Conservation (phyloP, 2,797 vertebrate species). For the Premnoplex brunnescens region DNA sequence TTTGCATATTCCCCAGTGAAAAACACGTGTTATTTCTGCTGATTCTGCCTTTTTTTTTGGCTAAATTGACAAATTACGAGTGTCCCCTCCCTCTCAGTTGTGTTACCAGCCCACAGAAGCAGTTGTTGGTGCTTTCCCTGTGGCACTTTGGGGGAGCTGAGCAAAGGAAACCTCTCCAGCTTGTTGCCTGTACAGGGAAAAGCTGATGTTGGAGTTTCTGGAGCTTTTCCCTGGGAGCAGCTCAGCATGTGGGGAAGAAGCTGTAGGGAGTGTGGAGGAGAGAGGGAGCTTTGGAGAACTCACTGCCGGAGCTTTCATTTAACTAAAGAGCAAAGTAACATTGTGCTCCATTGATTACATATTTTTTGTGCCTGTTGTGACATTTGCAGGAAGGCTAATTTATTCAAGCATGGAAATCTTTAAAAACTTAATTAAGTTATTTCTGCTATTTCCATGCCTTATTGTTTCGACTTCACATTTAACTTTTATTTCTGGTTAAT, state of each 20-base stretch:
- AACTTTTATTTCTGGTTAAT: slow-evolving; percentile 77
- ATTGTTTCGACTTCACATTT: slow-evolving; percentile 80
- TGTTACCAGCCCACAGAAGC: background rate
- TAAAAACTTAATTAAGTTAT: slow-evolving; percentile 87
- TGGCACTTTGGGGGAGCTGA: background rate
- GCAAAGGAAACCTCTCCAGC: background rate
- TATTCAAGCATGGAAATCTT: slow-evolving; percentile 85
- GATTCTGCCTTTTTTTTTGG: background rate
- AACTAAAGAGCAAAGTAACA: slow-evolving; percentile 72
- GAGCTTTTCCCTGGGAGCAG: background rate
- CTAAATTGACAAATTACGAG: background rate
- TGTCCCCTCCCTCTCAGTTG: background rate
- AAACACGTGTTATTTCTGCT: background rate
- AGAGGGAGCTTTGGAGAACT: background rate
- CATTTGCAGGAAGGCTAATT: slow-evolving; percentile 83
- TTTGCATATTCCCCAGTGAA: background rate
- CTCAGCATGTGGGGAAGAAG: background rate
- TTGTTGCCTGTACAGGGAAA: background rate
- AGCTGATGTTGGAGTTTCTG: background rate
- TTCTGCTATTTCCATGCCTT: slow-evolving; percentile 80
- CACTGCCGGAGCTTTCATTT: slow-evolving; percentile 57
- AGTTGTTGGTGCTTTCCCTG: background rate
- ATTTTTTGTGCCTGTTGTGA: slow-evolving; percentile 80
- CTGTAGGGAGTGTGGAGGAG: background rate
- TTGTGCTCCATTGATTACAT: slow-evolving; percentile 78